Base-by-base conservation (phyloP, 2,113 vertebrate species). In the Chascanopsetta lugubris region DNA sequence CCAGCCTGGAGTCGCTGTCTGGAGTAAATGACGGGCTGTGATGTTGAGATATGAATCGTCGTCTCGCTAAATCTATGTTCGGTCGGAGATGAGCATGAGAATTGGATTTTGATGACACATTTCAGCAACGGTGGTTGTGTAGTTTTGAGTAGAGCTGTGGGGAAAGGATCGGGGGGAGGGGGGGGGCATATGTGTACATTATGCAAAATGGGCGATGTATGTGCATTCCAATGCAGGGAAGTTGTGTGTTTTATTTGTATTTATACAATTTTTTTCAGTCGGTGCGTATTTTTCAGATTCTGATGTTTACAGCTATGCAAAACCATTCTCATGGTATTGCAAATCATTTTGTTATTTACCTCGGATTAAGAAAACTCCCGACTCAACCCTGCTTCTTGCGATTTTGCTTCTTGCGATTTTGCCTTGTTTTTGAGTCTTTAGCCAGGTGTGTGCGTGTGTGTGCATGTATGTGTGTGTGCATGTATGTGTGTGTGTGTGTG, bases 351-450 rank as follows among this genome's bases (percentile, higher is more conserved):
- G 6, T 34, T 11, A 10, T 43, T 42, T 56, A 6, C 8, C 22
- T 25, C 7, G 20, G 2, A 12, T 40, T 20, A 3, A 18, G 6
- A 45, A 8, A 10, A 43, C 69, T 65, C 45, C 57, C 57, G 42
- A 80, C 54, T 73, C 17, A 27, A 77, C 40, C 67, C n/a, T n/a
- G n/a, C n/a, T n/a, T n/a, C n/a, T 43, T 55, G 60, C 72, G 72
- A 49, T 42, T 57, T 22, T 7, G n/a, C n/a, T n/a, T n/a, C n/a
- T n/a, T 2, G 6, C 10, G 9, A 34, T 1, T 64, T 71, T 69
- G 34, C 61, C 30, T 42, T 9, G 42, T 47, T 42, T 72, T 61
- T 61, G 58, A 42, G 62, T 79, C 56, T 78, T 65, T 22, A 45
- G 17, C 56, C 30, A 1, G 18, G 20, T 42, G 5, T 18, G n/a